Conservation (phyloP, 2,888 invertebrate genomes). For the Melikaiella ostensackeni region DNA sequence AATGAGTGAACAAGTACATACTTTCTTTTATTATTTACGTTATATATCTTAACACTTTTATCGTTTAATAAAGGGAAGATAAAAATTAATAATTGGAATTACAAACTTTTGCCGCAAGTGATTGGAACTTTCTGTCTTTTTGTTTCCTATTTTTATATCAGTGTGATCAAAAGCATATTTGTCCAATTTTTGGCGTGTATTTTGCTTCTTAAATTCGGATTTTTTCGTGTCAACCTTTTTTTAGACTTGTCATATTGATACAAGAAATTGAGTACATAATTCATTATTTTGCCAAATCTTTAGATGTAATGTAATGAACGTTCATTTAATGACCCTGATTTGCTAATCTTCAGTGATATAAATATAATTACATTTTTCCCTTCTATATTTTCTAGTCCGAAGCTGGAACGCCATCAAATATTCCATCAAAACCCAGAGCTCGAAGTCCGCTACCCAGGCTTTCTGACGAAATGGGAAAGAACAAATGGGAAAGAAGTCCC, state of each 20-base stretch:
- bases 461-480: conserved; percentile 3
- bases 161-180: neutral
- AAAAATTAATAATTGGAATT: neutral
- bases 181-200: fast-evolving
- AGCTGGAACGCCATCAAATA: neutral
- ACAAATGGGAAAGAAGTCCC: neutral
- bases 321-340: neutral
- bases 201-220: neutral
- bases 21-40: neutral
- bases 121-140: neutral
- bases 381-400: neutral
- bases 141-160: neutral
- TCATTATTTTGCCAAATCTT: no score
- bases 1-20: neutral
- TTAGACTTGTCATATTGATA: neutral
- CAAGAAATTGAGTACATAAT: neutral
- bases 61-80: neutral
- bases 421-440: neutral
- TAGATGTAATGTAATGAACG: neutral
- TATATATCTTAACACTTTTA: neutral
- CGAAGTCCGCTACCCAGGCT: neutral
- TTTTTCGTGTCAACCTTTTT: neutral
- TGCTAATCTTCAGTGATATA: no score
- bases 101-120: neutral
- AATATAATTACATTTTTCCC: neutral